Percentiles rank a stretch among this genome's conserved stretches.
Evolutionary conservation across 2,888 invertebrate species (phyloP).

Genomic region (Invenusta paracnida): DNA sequence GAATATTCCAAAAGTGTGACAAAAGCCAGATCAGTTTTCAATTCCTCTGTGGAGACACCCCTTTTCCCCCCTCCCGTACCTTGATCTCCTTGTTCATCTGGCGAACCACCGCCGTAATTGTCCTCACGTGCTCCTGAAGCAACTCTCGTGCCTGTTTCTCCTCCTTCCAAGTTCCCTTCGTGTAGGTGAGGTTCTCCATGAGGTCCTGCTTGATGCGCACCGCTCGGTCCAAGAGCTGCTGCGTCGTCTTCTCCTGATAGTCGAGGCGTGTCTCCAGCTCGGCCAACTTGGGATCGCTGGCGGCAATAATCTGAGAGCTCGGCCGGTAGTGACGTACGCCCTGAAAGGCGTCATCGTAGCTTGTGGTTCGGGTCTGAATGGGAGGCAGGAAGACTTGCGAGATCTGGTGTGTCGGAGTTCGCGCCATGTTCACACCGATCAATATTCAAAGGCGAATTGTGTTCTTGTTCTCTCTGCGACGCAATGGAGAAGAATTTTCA

Average conservation of each 20-base stretch:
- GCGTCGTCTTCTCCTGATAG: conserved; percentile 54
- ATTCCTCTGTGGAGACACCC: too few relatives aligned
- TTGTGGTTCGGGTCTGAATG: conserved; percentile 29
- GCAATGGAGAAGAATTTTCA: too few relatives aligned
- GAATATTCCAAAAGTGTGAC: too few relatives aligned
- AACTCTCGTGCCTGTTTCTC: conserved; percentile 55
- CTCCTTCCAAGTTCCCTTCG: conserved; percentile 59
- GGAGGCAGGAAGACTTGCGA: conserved; percentile 31
- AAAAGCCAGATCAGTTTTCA: too few relatives aligned
- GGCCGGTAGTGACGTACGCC: background rate
- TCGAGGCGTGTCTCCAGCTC: conserved; percentile 53
- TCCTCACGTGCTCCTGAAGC: conserved; percentile 58
- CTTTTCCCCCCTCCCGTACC: too few relatives aligned
- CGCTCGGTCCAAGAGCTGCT: conserved; percentile 54
- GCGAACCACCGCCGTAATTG: conserved; percentile 58
- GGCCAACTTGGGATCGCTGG: conserved; percentile 47
- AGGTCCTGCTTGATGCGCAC: conserved; percentile 51
- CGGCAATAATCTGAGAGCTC: background rate
- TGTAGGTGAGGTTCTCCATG: conserved; percentile 57
- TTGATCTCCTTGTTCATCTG: conserved; percentile 56
- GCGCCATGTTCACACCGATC: too few relatives aligned
- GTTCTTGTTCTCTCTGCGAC: too few relatives aligned
- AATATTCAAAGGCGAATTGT: too few relatives aligned
- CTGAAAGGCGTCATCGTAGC: conserved; percentile 28
- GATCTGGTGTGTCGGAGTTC: background rate